Conservation (phyloP, 2,797 vertebrate species). For the Australoheros facetus region DNA sequence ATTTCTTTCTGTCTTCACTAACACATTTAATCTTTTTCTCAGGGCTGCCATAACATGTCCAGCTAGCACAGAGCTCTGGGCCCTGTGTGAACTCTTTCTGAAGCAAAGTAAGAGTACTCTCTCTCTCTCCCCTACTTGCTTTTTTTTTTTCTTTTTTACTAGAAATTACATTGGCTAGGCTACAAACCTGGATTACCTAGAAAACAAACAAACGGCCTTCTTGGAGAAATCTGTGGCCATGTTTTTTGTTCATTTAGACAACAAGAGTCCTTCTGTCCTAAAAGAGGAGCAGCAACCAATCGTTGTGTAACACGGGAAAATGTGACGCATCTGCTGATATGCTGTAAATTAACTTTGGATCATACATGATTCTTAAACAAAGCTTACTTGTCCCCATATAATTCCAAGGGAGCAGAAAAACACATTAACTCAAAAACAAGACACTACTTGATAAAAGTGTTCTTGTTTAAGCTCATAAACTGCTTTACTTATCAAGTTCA, state of each 20-base stretch:
- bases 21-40: slow-evolving; percentile 31
- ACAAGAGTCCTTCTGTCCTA: slow-evolving; percentile 77
- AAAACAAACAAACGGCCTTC: slow-evolving; percentile 70
- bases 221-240: slow-evolving; percentile 61
- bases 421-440: slow-evolving; percentile 39
- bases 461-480: slow-evolving; percentile 13
- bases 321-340: slow-evolving; percentile 79
- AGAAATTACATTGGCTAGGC: slow-evolving; percentile 47
- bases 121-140: slow-evolving; percentile 14
- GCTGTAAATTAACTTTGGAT: slow-evolving; percentile 65
- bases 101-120: slow-evolving; percentile 1
- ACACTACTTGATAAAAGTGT: slow-evolving; percentile 17
- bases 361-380: slow-evolving; percentile 66
- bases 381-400: slow-evolving; percentile 55
- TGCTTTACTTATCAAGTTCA: slow-evolving; percentile 6
- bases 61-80: neutral
- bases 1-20: slow-evolving; percentile 34
- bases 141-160: slow-evolving; percentile 42
- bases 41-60: slow-evolving; percentile 6
- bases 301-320: slow-evolving; percentile 76
- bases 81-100: slow-evolving; percentile 9
- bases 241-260: slow-evolving; percentile 74
- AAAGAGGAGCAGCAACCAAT: slow-evolving; percentile 61
- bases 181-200: slow-evolving; percentile 59
- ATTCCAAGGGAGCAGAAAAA: slow-evolving; percentile 38